Percentiles rank a stretch among this genome's conserved stretches.
Evolutionary conservation across 30 jellyfish, hydroid and myxozoan genomes (phyloP).

Genomic region (Turritopsis rubra): DNA sequence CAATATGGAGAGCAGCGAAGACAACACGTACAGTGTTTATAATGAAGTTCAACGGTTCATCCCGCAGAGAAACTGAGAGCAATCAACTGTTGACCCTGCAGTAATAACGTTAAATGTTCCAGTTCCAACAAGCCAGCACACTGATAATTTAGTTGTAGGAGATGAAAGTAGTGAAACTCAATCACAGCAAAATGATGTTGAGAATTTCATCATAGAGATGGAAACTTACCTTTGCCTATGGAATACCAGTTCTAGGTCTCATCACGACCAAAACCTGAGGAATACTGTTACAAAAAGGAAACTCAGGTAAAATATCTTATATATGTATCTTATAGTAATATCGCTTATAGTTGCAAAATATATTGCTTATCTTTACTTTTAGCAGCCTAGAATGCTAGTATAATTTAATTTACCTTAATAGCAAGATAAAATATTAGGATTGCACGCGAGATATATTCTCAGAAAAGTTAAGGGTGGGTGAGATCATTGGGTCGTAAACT

Average conservation of each 20-base stretch:
- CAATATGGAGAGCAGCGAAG: background rate
- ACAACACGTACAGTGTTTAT: background rate
- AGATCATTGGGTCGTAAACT: too few species aligned
- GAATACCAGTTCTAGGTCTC: background rate
- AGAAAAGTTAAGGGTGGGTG: too few species aligned
- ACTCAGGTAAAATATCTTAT: too few species aligned
- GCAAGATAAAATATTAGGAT: background rate
- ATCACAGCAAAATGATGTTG: background rate
- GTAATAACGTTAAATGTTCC: background rate
- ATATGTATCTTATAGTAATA: too few species aligned
- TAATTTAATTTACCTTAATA: background rate
- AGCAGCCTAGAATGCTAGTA: too few species aligned
- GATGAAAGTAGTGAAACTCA: background rate
- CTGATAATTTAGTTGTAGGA: background rate
- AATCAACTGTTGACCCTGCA: background rate
- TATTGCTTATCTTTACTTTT: too few species aligned
- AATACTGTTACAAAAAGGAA: too few species aligned
- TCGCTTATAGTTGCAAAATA: too few species aligned
- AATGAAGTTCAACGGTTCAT: background rate
- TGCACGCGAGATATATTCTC: too few species aligned
- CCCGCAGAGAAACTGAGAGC: background rate
- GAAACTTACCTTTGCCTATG: background rate
- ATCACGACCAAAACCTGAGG: background rate
- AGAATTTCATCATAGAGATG: background rate
- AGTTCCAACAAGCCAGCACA: background rate